Evolutionary conservation across 2,113 vertebrate species (phyloP).

Genomic region (Chionis minor): DNA sequence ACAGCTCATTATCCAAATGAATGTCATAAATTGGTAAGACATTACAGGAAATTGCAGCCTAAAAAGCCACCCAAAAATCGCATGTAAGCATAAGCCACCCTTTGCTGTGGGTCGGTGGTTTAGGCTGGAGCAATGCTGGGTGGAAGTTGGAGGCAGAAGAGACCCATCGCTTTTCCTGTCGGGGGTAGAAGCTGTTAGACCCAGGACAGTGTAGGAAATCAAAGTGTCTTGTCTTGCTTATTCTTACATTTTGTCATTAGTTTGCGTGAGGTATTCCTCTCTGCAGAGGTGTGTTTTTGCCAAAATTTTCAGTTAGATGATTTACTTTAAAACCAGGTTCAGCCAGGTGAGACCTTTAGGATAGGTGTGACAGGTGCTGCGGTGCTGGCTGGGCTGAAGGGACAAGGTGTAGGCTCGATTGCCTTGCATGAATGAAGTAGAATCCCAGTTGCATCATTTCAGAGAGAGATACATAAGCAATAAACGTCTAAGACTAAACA

Average conservation of each 20-base stretch:
- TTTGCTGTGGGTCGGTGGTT: not conserved
- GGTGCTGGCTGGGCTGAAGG: not conserved
- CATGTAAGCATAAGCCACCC: not conserved
- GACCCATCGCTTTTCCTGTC: not conserved
- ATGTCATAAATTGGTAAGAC: not conserved
- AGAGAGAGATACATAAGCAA: not conserved
- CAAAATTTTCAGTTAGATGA: not conserved
- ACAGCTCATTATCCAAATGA: not conserved
- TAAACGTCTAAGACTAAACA: not conserved
- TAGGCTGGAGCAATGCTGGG: not conserved
- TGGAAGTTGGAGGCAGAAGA: not conserved
- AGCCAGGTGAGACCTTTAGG: not conserved
- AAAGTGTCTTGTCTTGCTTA: not conserved
- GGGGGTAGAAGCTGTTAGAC: not conserved
- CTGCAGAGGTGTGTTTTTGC: not conserved
- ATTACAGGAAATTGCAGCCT: not conserved
- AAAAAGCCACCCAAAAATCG: not conserved
- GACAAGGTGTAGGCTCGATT: not conserved
- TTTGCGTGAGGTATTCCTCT: not conserved
- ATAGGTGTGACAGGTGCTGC: not conserved
- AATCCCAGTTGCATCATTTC: not conserved
- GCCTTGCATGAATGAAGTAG: not conserved
- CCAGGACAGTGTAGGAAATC: fast-evolving
- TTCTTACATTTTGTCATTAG: not conserved
- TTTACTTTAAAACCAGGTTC: not conserved